Base-by-base conservation (phyloP, 2,113 vertebrate species). In the Macrotus californicus region DNA sequence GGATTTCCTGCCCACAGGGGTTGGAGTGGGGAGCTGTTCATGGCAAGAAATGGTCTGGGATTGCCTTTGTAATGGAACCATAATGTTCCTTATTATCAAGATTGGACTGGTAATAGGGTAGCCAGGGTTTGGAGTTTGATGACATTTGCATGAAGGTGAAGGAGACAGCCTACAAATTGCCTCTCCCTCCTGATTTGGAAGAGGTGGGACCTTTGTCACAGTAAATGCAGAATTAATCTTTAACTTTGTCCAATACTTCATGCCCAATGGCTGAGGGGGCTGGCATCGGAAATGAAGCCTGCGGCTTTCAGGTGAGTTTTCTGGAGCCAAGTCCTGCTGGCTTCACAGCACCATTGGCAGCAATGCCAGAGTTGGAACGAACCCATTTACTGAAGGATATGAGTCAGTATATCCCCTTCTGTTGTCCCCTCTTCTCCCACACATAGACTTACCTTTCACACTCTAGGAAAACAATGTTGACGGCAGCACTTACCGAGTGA, bases 311-410 rank as follows among this genome's bases (percentile, higher is more conserved):
- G 95, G 89, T 96, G 56, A 91, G 70, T 46, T 89, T 95, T 94
- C 66, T 70, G 66, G 93, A 94, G 96, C 95, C 96, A 97, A 93
- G 79, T 76, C 93, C 95, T 85, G 79, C 95, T 95, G 86, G 50
- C 89, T 95, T 80, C 86, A 61, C 67, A 89, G 36, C 43, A 76
- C 77, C 91, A 75, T 97, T 97, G 96, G 83, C 93, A 96, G 56
- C 69, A 64, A 22, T 64, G 89, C 41, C 79, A 39, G 66, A 70
- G 83, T 52, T 89, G 94, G 95, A 93, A 91, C 87, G 91, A 95
- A 95, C 86, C 90, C 95, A 94, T 96, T 97, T 91, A 86, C 87
- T 82, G 97, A 95, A 94, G 94, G 95, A 93, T 95, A n/a, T 93
- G 92, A 97, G 92, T 97, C 95, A 94, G 95, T 84, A 75, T 56